These are phyloP conservation scores for Zeugodacus cucurbitae DNA, from an alignment of 1,140 invertebrate species.

Conservation along the genomic window DNA sequence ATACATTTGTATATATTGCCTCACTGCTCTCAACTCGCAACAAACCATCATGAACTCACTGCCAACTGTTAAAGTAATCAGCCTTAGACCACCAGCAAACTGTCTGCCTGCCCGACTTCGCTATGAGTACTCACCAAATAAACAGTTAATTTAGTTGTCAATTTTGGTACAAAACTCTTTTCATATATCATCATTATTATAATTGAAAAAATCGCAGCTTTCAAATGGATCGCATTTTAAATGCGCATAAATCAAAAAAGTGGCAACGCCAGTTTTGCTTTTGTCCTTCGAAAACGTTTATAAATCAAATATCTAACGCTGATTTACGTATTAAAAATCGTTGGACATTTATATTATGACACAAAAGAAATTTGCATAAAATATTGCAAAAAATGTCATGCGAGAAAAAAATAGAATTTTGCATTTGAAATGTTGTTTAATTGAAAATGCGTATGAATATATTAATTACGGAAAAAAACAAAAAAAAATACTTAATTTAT, in stretches of 20 bases:
- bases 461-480: too few species aligned
- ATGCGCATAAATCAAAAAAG: slow-evolving; percentile 1
- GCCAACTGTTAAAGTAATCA: not conserved
- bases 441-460: not conserved
- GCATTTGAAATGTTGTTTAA: not conserved
- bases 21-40: not conserved
- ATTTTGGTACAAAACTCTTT: not conserved
- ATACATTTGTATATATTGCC: not conserved
- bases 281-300: not conserved
- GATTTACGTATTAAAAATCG: not conserved
- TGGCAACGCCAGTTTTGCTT: not conserved
- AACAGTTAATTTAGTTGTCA: slow-evolving; percentile 29
- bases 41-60: not conserved
- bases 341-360: not conserved
- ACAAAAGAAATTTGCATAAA: not conserved
- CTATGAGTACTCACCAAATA: not conserved
- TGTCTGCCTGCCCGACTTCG: not conserved
- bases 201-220: not conserved
- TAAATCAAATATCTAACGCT: not conserved
- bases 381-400: not conserved
- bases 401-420: not conserved
- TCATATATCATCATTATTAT: not conserved
- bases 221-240: not conserved
- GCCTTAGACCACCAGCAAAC: not conserved
- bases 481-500: too few species aligned